Evolutionary conservation across 2,797 vertebrate genomes (phyloP).

Genomic region (Pangasius mekongensis): DNA sequence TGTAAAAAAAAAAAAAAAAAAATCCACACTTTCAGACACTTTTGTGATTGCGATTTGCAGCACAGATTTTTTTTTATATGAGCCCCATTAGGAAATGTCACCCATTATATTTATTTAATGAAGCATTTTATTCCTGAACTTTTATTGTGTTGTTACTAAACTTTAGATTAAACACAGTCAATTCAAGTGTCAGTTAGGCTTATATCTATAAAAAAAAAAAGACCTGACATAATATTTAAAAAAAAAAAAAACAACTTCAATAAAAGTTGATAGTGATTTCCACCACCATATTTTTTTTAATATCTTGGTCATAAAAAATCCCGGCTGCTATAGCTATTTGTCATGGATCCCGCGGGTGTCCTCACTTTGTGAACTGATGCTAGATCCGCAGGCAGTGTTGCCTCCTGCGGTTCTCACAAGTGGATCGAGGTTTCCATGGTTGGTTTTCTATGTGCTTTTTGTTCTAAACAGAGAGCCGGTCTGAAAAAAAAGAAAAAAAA

Average conservation of each 20-base stretch:
- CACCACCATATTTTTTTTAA: neutral
- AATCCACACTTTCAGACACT: neutral
- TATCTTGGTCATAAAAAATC: neutral
- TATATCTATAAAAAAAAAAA: neutral
- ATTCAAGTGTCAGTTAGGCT: neutral
- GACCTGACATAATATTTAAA: neutral
- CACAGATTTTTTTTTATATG: neutral
- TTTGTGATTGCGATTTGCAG: neutral
- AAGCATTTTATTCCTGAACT: neutral
- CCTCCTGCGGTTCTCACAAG: conserved; percentile 21
- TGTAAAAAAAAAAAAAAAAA: neutral
- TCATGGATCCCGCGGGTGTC: neutral
- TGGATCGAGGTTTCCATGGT: conserved; percentile 26
- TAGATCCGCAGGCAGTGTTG: neutral
- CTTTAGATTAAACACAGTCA: neutral
- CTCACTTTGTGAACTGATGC: neutral
- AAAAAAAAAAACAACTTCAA: neutral
- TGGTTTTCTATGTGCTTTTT: conserved; percentile 16
- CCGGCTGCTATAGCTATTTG: too few relatives aligned
- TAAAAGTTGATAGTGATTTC: neutral
- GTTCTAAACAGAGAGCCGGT: neutral
- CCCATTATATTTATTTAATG: neutral
- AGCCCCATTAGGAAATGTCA: neutral
- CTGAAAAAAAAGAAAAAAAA: neutral
- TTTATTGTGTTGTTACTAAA: neutral